phyloP scores from a whole-genome alignment of 2,797 vertebrate genomes.

The Peromyscus melanophrys region DNA sequence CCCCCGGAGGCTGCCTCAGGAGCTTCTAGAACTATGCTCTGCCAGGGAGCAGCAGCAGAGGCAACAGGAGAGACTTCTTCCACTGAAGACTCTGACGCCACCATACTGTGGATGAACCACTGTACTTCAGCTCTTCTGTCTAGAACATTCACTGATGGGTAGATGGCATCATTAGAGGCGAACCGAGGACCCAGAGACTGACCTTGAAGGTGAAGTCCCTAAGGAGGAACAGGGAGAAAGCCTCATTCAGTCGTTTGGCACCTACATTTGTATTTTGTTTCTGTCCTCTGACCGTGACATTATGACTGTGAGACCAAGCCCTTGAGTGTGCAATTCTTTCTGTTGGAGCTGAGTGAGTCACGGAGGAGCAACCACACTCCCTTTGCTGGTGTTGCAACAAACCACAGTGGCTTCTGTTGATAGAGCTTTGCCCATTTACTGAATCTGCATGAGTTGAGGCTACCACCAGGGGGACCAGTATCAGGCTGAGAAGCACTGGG shows the following conservation, averaged over 20 bases:
- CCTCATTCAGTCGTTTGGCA: neutral
- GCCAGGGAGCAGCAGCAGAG: slow-evolving; percentile 94
- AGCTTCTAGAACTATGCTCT: slow-evolving; percentile 96
- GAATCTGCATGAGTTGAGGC: neutral
- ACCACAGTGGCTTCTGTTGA: neutral
- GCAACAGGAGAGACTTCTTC: slow-evolving; percentile 97
- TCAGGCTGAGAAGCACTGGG: neutral
- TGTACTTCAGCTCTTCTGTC: slow-evolving; percentile 95
- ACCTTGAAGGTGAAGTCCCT: slow-evolving; percentile 94
- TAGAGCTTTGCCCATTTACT: slow-evolving; percentile 25
- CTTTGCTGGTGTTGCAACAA: neutral
- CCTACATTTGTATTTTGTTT: slow-evolving; percentile 6
- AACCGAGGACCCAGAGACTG: slow-evolving; percentile 95
- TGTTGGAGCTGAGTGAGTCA: neutral
- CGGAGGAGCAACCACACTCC: neutral
- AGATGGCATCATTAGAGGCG: slow-evolving; percentile 96
- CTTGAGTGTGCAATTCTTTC: slow-evolving; percentile 31
- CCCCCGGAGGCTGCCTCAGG: slow-evolving; percentile 92
- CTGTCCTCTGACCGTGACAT: neutral
- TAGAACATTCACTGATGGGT: slow-evolving; percentile 95
- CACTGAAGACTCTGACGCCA: slow-evolving; percentile 96
- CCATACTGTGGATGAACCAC: slow-evolving; percentile 97
- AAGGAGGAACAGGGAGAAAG: slow-evolving; percentile 60
- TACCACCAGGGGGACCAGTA: neutral
- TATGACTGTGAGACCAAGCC: neutral